Evolutionary conservation across 2,888 invertebrate genomes (phyloP), one percentile per base, ranked within the genome.

Genomic region (Nematopogon swammerdamellus): DNA sequence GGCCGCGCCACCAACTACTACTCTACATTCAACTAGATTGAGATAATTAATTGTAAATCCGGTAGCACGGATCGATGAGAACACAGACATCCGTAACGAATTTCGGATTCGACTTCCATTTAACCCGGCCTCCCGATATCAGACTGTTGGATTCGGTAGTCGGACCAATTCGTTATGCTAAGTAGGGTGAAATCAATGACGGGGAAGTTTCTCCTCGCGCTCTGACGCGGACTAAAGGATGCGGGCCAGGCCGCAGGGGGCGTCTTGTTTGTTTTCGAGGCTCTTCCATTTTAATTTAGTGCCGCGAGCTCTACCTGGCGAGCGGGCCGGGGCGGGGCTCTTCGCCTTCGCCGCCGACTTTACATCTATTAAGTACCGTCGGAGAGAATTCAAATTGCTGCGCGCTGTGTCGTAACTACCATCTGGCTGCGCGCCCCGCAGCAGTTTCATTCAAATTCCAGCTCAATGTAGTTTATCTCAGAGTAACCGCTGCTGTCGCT

Each of bases 261-360:
- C 57, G 60, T 59, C 60, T 61, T 76, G 73, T 79, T 79, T 77
- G 75, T 75, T 77, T 77, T 72, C 62, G 16, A 36, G 36, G 36
- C 36, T 36, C 36, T 8, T 36, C 36, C 36, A 36, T 36, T 36
- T 36, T 36, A 36, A 36, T 36, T 36, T 36, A 36, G 36, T 36
- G 36, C 36, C 36, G 36, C 36, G 36, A 36, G 36, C 36, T 36
- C 36, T 36, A 36, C 36, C 36, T 14, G 36, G 11, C 36, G 11
- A 25, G 4, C 25, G 5, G 25, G 25, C 25, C 25, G 5, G n/a
- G n/a, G n/a, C n/a, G n/a, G n/a, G n/a, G n/a, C n/a, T n/a, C n/a
- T n/a, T n/a, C n/a, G n/a, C n/a, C n/a, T n/a, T n/a, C n/a, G 11
- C 11, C 8, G 8, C 14, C 36, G 36, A 36, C 36, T 36, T 36